Evolutionary conservation across 2,888 invertebrate genomes (phyloP), one percentile per base, ranked within the genome.

Genomic region (Napeogenes sylphis): DNA sequence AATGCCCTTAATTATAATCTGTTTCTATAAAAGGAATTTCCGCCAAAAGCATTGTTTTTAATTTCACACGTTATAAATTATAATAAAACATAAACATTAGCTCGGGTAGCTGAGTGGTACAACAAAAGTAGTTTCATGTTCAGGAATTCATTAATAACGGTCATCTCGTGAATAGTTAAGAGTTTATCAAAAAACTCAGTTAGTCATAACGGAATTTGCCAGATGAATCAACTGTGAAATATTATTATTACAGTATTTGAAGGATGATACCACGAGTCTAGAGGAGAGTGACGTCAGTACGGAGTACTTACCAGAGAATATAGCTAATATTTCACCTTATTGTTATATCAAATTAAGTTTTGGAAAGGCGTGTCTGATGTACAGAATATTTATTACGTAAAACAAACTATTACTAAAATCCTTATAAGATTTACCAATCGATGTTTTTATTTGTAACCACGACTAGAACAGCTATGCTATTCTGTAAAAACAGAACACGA

Each of bases 211-310:
- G 76, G 71, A 73, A 73, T 71, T 58, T 38, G 61, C 57, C 67
- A 64, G 68, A 77, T 81, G 80, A 80, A 75, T 80, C 75, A 80
- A 75, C 74, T 54, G 45, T 45, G n/a, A n/a, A 54, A 8, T 58
- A 21, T 56, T 54, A 65, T 47, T n/a, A 56, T 32, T 57, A 47
- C 38, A n/a, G 8, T 59, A 56, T 62, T 58, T 21, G 32, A 46
- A 55, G 38, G 55, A 61, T 51, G 32, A 45, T 53, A 14, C 33
- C 14, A 8, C n/a, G 14, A 35, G 30, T 30, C 45, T 45, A 58
- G 33, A 55, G 45, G 51, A 38, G 54, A 13, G 55, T 64, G 59
- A 63, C 61, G 66, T 66, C 21, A 21, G 21, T 21, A 21, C 21
- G 1, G 21, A 21, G 21, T 45, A 47, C 38, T 4, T 35, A 56